Evolutionary conservation across 2,888 invertebrate species (phyloP).

Genomic region (Sarcophaga subvicina): DNA sequence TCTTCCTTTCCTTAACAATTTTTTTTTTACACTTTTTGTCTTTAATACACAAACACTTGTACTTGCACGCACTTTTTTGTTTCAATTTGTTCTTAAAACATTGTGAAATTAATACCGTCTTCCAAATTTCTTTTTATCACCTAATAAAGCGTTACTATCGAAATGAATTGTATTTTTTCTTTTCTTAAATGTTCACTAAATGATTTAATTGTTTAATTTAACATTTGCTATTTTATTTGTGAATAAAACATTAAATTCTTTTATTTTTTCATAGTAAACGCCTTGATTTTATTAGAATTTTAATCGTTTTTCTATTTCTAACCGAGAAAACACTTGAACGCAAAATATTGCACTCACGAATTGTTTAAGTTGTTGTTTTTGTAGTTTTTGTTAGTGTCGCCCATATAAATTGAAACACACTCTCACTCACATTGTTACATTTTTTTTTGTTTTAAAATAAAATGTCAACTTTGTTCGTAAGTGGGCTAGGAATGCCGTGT

Average conservation of each 20-base stretch:
- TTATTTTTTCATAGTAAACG: slow-evolving; percentile 6
- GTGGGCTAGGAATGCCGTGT: slow-evolving; percentile 21
- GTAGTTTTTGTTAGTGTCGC: background rate
- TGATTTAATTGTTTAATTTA: background rate
- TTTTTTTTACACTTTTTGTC: background rate
- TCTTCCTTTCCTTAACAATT: background rate
- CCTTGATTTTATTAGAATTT: slow-evolving; percentile 14
- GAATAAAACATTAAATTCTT: slow-evolving; percentile 4
- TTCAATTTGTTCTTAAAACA: background rate
- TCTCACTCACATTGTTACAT: slow-evolving; percentile 9
- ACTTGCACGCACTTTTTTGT: background rate
- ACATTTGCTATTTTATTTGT: background rate
- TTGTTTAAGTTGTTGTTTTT: background rate
- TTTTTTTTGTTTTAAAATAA: slow-evolving; percentile 19
- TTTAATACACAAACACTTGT: too few species aligned
- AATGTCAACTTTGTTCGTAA: slow-evolving; percentile 40
- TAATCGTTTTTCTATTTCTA: slow-evolving; percentile 15
- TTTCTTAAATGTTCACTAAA: background rate
- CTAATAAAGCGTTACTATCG: background rate
- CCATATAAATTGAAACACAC: slow-evolving; percentile 2
- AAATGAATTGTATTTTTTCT: background rate
- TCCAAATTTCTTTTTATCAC: background rate
- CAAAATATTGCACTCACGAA: slow-evolving; percentile 38
- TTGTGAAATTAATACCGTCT: too few species aligned
- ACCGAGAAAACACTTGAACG: background rate